phyloP scores from a whole-genome alignment of 2,888 invertebrate species.

The Xanthorhoe spadicearia region DNA sequence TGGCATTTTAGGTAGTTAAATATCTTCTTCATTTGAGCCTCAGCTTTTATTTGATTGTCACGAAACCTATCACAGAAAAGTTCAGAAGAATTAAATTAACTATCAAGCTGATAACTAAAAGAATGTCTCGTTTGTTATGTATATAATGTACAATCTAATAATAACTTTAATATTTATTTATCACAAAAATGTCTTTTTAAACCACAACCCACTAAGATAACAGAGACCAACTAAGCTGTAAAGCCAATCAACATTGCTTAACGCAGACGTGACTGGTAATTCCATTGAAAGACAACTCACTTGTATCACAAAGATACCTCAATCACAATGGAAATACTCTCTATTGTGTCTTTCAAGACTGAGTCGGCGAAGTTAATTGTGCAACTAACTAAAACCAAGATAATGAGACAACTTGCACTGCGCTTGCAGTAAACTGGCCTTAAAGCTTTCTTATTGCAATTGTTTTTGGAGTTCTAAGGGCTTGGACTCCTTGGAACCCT shows the following conservation, averaged over 20 bases:
- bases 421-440: slow-evolving; percentile 17
- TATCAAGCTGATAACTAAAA: too few relatives aligned
- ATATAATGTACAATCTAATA: too few relatives aligned
- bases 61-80: too few relatives aligned
- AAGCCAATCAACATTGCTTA: not conserved
- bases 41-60: too few relatives aligned
- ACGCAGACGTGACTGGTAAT: slow-evolving; percentile 9
- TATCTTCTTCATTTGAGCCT: too few relatives aligned
- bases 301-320: slow-evolving; percentile 30
- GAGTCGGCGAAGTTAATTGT: slow-evolving; percentile 56
- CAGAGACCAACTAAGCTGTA: not conserved
- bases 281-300: slow-evolving; percentile 15
- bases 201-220: not conserved
- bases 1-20: too few relatives aligned
- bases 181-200: not conserved
- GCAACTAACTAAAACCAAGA: slow-evolving; percentile 58
- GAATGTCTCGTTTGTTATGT: too few relatives aligned
- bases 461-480: not conserved
- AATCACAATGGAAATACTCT: slow-evolving; percentile 28
- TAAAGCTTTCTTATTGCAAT: not conserved
- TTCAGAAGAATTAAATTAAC: too few relatives aligned
- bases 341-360: slow-evolving; percentile 42
- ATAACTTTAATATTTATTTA: not conserved
- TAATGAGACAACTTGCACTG: slow-evolving; percentile 62
- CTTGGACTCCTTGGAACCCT: too few relatives aligned